Evolutionary conservation across 2,888 invertebrate species (phyloP).

Genomic region (Scelioninae gen. 2): DNA sequence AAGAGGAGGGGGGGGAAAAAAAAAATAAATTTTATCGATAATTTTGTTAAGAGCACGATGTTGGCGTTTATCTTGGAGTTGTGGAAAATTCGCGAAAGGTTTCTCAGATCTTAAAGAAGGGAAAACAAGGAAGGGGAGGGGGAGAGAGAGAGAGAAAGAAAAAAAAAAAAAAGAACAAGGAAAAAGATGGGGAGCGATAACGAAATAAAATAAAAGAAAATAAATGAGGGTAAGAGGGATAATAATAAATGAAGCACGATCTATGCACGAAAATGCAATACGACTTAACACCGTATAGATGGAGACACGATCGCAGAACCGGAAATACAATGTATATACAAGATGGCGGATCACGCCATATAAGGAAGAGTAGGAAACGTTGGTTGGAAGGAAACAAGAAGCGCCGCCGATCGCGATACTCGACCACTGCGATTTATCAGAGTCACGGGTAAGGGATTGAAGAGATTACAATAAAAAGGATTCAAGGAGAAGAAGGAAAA

Average conservation of each 20-base stretch:
- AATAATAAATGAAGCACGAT: constrained; percentile 18
- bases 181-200: background rate
- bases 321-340: constrained; percentile 52
- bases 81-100: background rate
- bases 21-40: no score
- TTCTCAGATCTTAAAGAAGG: no score
- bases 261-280: constrained; percentile 45
- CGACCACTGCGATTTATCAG: constrained; percentile 23
- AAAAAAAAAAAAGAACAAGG: background rate
- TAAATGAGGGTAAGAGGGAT: background rate
- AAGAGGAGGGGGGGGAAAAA: no score
- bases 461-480: background rate
- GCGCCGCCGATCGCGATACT: constrained; percentile 31
- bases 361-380: constrained; percentile 54
- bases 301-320: constrained; percentile 56
- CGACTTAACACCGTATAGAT: constrained; percentile 42
- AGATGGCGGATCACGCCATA: constrained; percentile 33
- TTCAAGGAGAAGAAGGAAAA: background rate
- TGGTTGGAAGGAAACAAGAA: constrained; percentile 52
- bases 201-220: constrained; percentile 1
- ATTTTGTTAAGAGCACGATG: no score
- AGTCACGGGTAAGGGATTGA: background rate
- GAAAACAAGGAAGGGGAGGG: no score
- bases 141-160: background rate
- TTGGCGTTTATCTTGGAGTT: no score